Percentiles rank a stretch among this genome's conserved stretches.
Evolutionary conservation across 2,888 invertebrate genomes (phyloP).

Genomic region (Fabriciana adippe): DNA sequence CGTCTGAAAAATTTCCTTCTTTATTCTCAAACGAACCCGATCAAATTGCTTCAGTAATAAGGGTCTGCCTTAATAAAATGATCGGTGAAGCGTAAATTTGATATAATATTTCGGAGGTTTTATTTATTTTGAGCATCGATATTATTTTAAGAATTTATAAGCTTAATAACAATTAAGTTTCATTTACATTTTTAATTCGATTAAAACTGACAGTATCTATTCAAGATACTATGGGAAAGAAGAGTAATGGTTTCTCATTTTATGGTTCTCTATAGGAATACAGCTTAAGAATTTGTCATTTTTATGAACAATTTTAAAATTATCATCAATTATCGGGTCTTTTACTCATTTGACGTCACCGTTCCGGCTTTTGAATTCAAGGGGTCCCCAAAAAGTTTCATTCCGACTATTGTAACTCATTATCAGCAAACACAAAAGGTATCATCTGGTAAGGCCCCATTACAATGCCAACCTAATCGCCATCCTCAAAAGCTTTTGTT

Average conservation of each 20-base stretch:
- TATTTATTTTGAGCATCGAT: conserved; percentile 33
- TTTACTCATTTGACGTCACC: conserved; percentile 17
- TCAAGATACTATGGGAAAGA: no score
- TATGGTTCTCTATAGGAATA: neutral
- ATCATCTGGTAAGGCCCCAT: conserved; percentile 59
- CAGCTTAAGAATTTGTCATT: neutral
- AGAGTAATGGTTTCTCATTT: conserved; percentile 1
- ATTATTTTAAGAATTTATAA: conserved; percentile 24
- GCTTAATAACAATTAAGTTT: neutral
- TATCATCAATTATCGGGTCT: conserved; percentile 1
- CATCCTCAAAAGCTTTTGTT: conserved; percentile 57
- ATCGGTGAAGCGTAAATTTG: conserved; percentile 45
- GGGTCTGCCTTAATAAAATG: conserved; percentile 60
- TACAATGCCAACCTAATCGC: conserved; percentile 53
- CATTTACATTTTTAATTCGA: no score
- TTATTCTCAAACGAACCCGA: conserved; percentile 61
- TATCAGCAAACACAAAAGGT: conserved; percentile 62
- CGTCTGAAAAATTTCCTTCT: conserved; percentile 63
- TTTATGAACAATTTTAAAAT: conserved; percentile 13
- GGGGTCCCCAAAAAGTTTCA: conserved; percentile 53
- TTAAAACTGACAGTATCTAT: no score
- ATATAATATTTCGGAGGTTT: conserved; percentile 43
- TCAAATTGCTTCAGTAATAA: conserved; percentile 72
- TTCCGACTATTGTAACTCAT: conserved; percentile 59
- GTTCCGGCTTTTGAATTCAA: conserved; percentile 31